These are phyloP conservation scores for Pediacus dermestoides DNA, from an alignment of 2,888 invertebrate genomes.

Conservation along the genomic window DNA sequence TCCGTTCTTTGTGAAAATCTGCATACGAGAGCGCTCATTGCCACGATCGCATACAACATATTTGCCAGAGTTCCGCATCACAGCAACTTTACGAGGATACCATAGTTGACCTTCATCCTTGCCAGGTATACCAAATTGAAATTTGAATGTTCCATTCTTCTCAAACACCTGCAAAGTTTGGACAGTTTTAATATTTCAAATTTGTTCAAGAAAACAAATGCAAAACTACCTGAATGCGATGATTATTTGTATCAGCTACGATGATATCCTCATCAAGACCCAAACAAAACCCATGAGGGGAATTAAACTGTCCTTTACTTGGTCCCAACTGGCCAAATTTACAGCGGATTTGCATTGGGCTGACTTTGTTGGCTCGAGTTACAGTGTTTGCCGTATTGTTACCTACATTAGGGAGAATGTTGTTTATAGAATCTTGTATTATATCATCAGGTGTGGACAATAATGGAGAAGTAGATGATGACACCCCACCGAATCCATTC, in stretches of 20 bases:
- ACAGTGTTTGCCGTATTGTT: constrained; percentile 17
- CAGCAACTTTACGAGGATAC: constrained; percentile 95
- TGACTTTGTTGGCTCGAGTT: constrained; percentile 65
- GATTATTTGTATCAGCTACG: constrained; percentile 95
- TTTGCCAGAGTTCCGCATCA: constrained; percentile 81
- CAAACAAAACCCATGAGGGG: constrained; percentile 95
- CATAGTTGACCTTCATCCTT: constrained; percentile 95
- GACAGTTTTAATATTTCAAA: background rate
- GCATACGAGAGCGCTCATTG: constrained; percentile 94
- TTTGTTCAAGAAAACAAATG: background rate
- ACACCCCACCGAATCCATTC: constrained; percentile 58
- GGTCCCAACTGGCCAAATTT: constrained; percentile 94
- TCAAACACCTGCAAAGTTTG: constrained; percentile 71
- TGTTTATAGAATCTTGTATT: constrained; percentile 53
- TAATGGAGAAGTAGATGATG: constrained; percentile 62
- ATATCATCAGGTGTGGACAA: constrained; percentile 52
- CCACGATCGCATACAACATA: constrained; percentile 98
- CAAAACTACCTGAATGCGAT: constrained; percentile 84
- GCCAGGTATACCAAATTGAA: constrained; percentile 91
- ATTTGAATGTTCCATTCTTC: constrained; percentile 88
- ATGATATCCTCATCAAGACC: constrained; percentile 94
- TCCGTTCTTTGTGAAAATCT: constrained; percentile 93
- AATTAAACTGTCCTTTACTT: constrained; percentile 91
- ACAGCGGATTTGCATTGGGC: constrained; percentile 83
- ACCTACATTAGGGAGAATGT: constrained; percentile 47